Evolutionary conservation across 2,797 vertebrate genomes (phyloP), one percentile per base, ranked within the genome.

Genomic region (Schizopygopsis pylzovi): DNA sequence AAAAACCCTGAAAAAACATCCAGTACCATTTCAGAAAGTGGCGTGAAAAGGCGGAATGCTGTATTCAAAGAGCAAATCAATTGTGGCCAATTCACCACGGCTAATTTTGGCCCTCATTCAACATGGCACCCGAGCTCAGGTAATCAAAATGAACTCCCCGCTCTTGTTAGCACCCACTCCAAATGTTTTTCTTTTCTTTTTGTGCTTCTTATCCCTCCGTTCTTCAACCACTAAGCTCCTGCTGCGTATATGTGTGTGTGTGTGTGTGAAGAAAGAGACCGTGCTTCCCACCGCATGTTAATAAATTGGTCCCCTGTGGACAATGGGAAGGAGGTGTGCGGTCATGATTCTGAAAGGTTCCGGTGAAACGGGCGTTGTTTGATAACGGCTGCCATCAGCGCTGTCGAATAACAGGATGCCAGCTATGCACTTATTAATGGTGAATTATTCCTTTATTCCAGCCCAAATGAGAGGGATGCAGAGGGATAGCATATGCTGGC

Each of bases 301-400:
- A 95, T 95, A 95, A 95, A 95, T 94, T 94, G 94, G 93, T 95
- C 93, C 93, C 93, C 71, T 88, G 87, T 47, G 47, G 78, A 78
- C 77, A 41, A 61, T n/a, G 28, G 25, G n/a, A 70, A 76, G 79
- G 83, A 72, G 43, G 72, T 76, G 80, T 54, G 80, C 33, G 68
- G 61, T 83, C 85, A 81, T 39, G 52, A 56, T 82, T 86, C 85
- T 82, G 82, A 83, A 85, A 88, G 88, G 79, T 79, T 81, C 85
- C 83, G 73, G 61, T 68, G 71, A 84, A 84, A 72, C 43, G 63
- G 73, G 4, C 16, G 9, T 28, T 85, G 83, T 85, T 79, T 77
- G 72, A 81, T 81, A 82, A 76, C 76, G 81, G 79, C 80, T 87
- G 75, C 80, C 79, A 20, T 85, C 91, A 82, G 91, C 89, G 87